phyloP scores from a whole-genome alignment of 2,888 invertebrate genomes.

The Oscheius myriophilus region DNA sequence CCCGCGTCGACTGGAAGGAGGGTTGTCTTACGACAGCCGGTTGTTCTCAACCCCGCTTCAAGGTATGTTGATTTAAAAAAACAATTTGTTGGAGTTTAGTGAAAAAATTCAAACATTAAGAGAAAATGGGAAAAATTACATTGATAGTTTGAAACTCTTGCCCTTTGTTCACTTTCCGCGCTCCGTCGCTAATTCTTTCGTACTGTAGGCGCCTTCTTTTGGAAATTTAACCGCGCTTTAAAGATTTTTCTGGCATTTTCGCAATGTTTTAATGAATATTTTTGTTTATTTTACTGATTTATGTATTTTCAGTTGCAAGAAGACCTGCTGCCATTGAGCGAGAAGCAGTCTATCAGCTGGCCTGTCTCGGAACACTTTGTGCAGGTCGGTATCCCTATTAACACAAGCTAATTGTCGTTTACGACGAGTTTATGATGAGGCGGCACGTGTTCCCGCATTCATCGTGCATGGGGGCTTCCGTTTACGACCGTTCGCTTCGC shows the following conservation, averaged over 20 bases:
- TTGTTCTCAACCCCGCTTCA: constrained; percentile 63
- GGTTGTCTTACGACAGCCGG: constrained; percentile 64
- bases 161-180: no score
- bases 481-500: constrained; percentile 13
- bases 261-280: background rate
- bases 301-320: constrained; percentile 47
- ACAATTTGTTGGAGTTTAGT: background rate
- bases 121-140: no score
- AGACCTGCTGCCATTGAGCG: constrained; percentile 49
- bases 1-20: constrained; percentile 60
- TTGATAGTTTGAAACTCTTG: no score
- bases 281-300: background rate
- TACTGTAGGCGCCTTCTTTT: no score
- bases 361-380: constrained; percentile 56
- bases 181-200: no score
- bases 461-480: constrained; percentile 2
- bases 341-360: constrained; percentile 53
- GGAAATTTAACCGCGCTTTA: no score
- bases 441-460: constrained; percentile 12
- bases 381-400: constrained; percentile 36
- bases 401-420: constrained; percentile 21
- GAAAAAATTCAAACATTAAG: no score
- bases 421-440: no score
- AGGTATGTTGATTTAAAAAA: constrained; percentile 30
- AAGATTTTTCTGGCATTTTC: no score